Conservation (phyloP, 2,113 vertebrate species). For the Hemibates koningsi region DNA sequence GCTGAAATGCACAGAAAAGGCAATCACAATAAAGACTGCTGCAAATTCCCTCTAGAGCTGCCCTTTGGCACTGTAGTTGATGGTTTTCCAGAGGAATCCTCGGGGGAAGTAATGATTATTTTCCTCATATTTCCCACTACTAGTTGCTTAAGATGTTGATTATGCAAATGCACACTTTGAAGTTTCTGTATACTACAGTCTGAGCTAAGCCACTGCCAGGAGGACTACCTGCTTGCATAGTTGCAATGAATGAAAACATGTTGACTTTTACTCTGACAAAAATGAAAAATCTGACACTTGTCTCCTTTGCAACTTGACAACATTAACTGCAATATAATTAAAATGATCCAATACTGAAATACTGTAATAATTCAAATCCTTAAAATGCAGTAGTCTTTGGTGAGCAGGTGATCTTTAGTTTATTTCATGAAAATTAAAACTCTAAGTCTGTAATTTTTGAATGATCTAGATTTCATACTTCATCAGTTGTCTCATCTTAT, state of each 20-base stretch:
- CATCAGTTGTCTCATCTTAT: not conserved
- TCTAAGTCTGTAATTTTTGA: not conserved
- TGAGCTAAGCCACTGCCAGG: not conserved
- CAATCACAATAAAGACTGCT: not conserved
- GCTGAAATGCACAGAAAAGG: not conserved
- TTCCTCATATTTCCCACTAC: not conserved
- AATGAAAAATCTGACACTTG: not conserved
- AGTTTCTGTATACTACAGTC: not conserved
- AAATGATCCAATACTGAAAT: fast-evolving
- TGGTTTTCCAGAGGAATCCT: not conserved
- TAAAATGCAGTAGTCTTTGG: not conserved
- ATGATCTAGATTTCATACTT: not conserved
- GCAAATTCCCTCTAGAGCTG: not conserved
- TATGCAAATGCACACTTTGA: not conserved
- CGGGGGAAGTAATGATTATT: not conserved
- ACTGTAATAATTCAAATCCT: not conserved
- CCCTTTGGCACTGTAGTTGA: not conserved
- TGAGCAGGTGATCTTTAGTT: not conserved
- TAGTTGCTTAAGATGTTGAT: not conserved
- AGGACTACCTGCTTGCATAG: not conserved
- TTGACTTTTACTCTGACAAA: not conserved
- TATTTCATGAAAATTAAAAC: not conserved
- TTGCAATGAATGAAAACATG: not conserved
- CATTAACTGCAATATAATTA: not conserved
- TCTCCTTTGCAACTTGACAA: not conserved